Evolutionary conservation across 2,113 vertebrate species (phyloP).

Genomic region (Orcinus orca): DNA sequence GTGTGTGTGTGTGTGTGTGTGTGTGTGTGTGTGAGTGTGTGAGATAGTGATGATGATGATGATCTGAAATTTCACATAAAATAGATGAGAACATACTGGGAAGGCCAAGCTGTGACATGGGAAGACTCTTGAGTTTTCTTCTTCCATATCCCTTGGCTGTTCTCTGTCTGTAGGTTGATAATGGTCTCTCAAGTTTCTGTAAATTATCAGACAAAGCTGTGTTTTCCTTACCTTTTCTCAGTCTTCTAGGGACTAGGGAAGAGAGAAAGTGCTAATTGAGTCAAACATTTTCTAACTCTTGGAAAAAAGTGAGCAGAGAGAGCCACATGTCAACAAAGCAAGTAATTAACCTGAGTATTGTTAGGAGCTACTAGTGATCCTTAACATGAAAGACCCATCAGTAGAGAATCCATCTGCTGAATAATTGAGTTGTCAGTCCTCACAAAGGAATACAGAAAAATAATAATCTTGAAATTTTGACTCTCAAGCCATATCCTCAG

Average conservation of each 20-base stretch:
- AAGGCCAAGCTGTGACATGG: background rate
- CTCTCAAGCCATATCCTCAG: background rate
- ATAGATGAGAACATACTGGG: background rate
- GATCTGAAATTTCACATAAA: background rate
- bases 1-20: background rate
- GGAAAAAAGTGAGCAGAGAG: conserved; percentile 3
- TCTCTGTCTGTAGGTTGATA: background rate
- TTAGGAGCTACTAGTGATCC: background rate
- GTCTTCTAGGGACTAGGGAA: background rate
- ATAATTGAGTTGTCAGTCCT: conserved; percentile 53
- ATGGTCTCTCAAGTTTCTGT: background rate
- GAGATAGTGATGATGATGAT: background rate
- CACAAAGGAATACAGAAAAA: conserved; percentile 31
- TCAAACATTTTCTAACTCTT: conserved; percentile 25
- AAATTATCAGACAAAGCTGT: background rate
- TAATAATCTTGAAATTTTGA: conserved; percentile 40
- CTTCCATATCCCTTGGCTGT: background rate
- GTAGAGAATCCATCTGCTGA: conserved; percentile 3
- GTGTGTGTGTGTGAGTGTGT: background rate
- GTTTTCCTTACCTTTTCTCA: conserved; percentile 17
- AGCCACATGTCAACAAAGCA: conserved; percentile 19
- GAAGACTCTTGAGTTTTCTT: background rate
- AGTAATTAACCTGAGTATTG: conserved; percentile 46
- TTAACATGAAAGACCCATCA: conserved; percentile 29
- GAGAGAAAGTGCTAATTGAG: conserved; percentile 40